Evolutionary conservation across 1,140 invertebrate genomes (phyloP).

Genomic region (Drusus annulatus): DNA sequence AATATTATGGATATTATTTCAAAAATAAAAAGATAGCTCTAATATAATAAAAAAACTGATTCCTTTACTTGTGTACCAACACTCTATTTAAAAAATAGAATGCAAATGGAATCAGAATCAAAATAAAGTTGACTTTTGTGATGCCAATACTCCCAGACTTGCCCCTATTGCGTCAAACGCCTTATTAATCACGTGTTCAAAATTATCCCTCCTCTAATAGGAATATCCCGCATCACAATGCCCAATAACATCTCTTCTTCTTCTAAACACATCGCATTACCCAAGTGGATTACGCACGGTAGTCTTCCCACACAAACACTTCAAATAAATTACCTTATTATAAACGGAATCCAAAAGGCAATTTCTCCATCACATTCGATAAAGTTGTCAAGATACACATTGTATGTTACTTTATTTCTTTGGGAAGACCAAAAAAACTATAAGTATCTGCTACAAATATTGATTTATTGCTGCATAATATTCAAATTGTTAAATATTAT

Average conservation of each 20-base stretch:
- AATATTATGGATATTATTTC: too few relatives aligned
- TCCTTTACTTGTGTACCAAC: too few relatives aligned
- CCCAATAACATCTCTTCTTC: conserved; percentile 7
- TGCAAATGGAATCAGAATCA: too few relatives aligned
- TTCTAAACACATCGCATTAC: background rate
- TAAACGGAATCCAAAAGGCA: conserved; percentile 5
- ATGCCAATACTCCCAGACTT: too few relatives aligned
- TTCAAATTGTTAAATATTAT: conserved; percentile 21
- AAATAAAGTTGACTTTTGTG: too few relatives aligned
- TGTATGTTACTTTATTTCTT: background rate
- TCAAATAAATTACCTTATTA: conserved; percentile 37
- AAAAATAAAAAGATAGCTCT: too few relatives aligned
- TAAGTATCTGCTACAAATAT: conserved; percentile 1
- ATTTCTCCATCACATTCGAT: conserved; percentile 18
- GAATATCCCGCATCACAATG: conserved; percentile 8
- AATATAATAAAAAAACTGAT: too few relatives aligned
- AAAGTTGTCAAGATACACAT: conserved; percentile 16
- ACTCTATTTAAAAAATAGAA: too few relatives aligned
- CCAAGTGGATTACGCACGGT: background rate
- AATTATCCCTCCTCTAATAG: background rate
- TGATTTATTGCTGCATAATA: conserved; percentile 9
- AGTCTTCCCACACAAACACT: conserved; percentile 30
- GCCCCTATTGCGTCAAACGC: too few relatives aligned
- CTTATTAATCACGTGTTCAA: background rate
- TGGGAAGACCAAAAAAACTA: conserved; percentile 13